A percentile compares a stretch with the other conserved stretches of the same genome.
Conservation (phyloP, 2,888 invertebrate species). For the Dugesia japonica region DNA sequence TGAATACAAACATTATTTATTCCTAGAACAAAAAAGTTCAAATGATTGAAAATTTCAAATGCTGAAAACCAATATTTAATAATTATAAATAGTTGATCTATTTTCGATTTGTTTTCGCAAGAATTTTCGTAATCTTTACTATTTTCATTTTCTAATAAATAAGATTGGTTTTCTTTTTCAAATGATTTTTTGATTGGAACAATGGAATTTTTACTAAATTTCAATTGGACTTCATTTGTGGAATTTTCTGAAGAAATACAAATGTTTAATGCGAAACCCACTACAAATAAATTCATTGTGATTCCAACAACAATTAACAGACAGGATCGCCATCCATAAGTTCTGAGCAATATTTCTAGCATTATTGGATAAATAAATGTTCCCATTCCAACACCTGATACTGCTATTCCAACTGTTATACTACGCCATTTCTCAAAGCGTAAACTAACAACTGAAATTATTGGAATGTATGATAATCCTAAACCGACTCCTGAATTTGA, state of each 20-base stretch:
- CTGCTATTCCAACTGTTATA: not conserved
- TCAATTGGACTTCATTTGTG: too few species aligned
- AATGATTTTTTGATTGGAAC: too few species aligned
- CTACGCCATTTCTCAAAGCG: not conserved
- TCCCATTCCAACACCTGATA: not conserved
- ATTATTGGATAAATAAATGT: not conserved
- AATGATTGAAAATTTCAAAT: too few species aligned
- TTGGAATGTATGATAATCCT: not conserved
- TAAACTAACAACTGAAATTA: not conserved
- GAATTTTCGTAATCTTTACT: too few species aligned
- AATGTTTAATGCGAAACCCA: not conserved
- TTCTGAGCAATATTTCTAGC: not conserved
- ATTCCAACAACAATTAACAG: not conserved
- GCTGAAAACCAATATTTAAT: too few species aligned
- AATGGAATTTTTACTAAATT: too few species aligned
- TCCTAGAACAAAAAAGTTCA: not conserved
- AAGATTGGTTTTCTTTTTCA: too few species aligned
- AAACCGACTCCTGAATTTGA: not conserved
- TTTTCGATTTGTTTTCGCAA: too few species aligned
- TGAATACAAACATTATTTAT: not conserved
- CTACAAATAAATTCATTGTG: not conserved
- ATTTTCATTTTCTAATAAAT: too few species aligned
- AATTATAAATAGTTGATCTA: too few species aligned
- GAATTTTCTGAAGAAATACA: not conserved
- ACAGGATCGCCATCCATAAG: not conserved